Evolutionary conservation across 2,888 invertebrate species (phyloP).

Genomic region (Saturnia japonica): DNA sequence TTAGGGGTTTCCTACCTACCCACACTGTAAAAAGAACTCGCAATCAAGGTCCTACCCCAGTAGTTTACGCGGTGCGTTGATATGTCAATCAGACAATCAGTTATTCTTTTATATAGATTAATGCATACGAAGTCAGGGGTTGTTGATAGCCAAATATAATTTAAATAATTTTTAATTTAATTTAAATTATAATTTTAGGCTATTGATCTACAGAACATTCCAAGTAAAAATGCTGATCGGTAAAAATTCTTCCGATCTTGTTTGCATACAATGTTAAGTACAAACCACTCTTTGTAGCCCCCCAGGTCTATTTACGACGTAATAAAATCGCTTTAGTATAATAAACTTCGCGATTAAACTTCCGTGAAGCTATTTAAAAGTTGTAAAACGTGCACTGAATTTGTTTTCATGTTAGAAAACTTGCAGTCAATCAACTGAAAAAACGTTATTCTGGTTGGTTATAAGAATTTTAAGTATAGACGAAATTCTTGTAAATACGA

Average conservation of each 20-base stretch:
- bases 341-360: constrained; percentile 12
- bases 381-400: constrained; percentile 11
- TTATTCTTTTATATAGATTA: too few species aligned
- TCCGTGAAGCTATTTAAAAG: constrained; percentile 12
- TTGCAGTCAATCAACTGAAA: constrained; percentile 2
- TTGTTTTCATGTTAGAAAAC: constrained; percentile 2
- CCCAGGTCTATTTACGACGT: constrained; percentile 9
- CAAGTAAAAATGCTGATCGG: background rate
- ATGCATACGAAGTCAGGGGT: too few species aligned
- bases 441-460: background rate
- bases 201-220: too few species aligned
- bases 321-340: constrained; percentile 12
- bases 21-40: too few species aligned
- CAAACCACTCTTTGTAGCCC: background rate
- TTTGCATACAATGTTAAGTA: constrained; percentile 6
- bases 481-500: background rate
- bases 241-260: background rate
- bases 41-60: too few species aligned
- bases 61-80: too few species aligned
- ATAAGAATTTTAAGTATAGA: background rate
- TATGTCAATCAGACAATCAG: too few species aligned
- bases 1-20: too few species aligned
- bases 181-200: too few species aligned
- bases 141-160: too few species aligned
- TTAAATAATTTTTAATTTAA: too few species aligned